Base-by-base conservation (phyloP, 2,797 vertebrate species). In the Danio jaintianensis region DNA sequence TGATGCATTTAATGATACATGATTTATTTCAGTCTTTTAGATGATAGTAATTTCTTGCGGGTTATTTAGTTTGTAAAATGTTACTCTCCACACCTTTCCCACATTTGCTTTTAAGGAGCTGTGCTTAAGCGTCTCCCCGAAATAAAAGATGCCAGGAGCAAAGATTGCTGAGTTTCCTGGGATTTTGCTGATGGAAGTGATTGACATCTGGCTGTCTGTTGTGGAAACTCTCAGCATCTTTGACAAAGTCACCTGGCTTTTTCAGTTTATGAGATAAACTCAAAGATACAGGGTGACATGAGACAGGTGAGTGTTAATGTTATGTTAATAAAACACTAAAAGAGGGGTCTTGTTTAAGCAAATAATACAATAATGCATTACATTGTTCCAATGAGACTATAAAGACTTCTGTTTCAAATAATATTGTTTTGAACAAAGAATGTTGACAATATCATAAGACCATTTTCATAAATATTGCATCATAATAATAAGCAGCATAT, bases 121-220 rank as follows among this genome's bases (percentile, higher is more conserved):
- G 29, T 29, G 1, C 29, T 29, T 29, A 29, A 29, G 29, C 3
- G 29, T 29, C 29, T 29, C 29, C 29, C 29, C 3, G 29, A 29
- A 29, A 29, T 1, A 29, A 29, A 29, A 29, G 29, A 3, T 29
- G 29, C 29, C 29, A 29, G 13, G 76, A 50, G 7, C 92, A 91
- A 92, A 90, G 89, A 90, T 92, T 90, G 89, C 92, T 93, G 92
- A 93, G 92, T 93, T 94, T 95, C 93, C 93, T 91, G 91, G 91
- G 92, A 93, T 92, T 94, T 92, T 94, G 94, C 93, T 94, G 94
- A 87, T 91, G 83, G 40, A 89, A 78, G 47, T 97, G 96, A 97
- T 95, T 98, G 96, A 96, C 96, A 89, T 91, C 78, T 94, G 92
- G 94, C 91, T 93, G 94, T 94, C 93, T 92, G 91, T 92, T 92